Percentiles rank a stretch among this genome's conserved stretches.
phyloP scores from a whole-genome alignment of 2,888 invertebrate species.

The Diabrotica balteata region DNA sequence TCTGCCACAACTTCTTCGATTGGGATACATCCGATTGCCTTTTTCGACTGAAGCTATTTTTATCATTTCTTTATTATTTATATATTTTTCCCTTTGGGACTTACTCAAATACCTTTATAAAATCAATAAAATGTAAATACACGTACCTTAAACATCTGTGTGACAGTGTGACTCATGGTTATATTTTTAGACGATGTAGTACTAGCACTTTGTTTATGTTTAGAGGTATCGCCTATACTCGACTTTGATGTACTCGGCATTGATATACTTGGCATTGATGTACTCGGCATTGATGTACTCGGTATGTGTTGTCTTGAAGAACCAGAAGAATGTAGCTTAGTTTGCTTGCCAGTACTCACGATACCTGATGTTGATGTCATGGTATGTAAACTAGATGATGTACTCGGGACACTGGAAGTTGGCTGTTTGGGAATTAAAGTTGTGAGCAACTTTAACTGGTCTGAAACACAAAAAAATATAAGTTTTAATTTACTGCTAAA shows the following conservation, averaged over 20 bases:
- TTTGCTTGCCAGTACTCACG: conserved; percentile 23
- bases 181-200: no score
- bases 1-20: no score
- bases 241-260: conserved; percentile 14
- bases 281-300: no score
- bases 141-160: no score
- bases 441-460: conserved; percentile 41
- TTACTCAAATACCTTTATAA: no score
- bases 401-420: conserved; percentile 29
- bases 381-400: conserved; percentile 34
- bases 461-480: conserved; percentile 20
- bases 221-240: conserved; percentile 27
- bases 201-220: conserved; percentile 25
- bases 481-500: not conserved
- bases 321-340: conserved; percentile 2
- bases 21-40: no score
- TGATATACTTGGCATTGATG: not conserved
- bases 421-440: conserved; percentile 35
- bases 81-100: no score
- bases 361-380: conserved; percentile 37
- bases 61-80: no score
- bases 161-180: no score
- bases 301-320: no score
- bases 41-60: no score
- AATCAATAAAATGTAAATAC: no score